A percentile compares a stretch with the other conserved stretches of the same genome.
Evolutionary conservation across 2,797 vertebrate species (phyloP).

Genomic region (Myioborus miniatus): DNA sequence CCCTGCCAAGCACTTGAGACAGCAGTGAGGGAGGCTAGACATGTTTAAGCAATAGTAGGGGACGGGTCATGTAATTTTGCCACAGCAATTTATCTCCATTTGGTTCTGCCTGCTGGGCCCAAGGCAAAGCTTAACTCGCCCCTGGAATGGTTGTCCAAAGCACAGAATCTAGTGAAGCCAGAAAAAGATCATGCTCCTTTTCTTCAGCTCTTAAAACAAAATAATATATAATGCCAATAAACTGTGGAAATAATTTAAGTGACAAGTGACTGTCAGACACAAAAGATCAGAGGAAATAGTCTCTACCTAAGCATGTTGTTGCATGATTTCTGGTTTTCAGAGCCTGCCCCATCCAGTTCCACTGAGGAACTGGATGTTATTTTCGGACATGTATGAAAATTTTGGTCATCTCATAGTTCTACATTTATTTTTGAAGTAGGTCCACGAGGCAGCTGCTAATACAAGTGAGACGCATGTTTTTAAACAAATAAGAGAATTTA

Average conservation of each 20-base stretch:
- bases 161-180: not conserved
- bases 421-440: constrained; percentile 12
- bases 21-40: not conserved
- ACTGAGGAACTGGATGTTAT: not conserved
- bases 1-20: not conserved
- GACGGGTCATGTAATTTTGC: constrained; percentile 17
- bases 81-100: not conserved
- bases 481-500: constrained; percentile 56
- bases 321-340: not conserved
- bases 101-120: constrained; percentile 6
- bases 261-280: not conserved
- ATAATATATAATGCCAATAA: not conserved
- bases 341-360: not conserved
- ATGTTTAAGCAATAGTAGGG: constrained; percentile 32
- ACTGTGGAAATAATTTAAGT: not conserved
- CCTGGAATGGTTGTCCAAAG: not conserved
- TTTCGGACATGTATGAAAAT: not conserved
- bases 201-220: not conserved
- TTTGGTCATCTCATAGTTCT: not conserved
- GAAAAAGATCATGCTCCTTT: not conserved
- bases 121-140: not conserved
- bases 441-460: not conserved
- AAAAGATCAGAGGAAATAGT: not conserved
- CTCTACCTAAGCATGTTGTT: not conserved
- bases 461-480: constrained; percentile 24